phyloP scores from a whole-genome alignment of 2,888 invertebrate genomes.

The Hermaeophaga mercurialis region DNA sequence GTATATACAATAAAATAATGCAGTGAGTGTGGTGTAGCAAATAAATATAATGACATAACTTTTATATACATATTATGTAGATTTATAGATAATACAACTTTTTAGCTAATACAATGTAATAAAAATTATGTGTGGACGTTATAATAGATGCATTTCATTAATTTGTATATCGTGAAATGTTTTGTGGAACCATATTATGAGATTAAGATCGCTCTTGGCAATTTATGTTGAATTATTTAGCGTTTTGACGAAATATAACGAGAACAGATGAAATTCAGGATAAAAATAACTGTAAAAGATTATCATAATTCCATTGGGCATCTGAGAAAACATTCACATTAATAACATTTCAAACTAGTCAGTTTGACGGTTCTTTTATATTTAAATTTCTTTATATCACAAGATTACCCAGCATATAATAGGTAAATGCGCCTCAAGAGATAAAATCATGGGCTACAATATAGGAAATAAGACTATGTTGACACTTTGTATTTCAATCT shows the following conservation, averaged over 20 bases:
- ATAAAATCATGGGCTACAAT: constrained; percentile 33
- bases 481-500: constrained; percentile 29
- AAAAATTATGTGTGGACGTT: neutral
- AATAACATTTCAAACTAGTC: constrained; percentile 30
- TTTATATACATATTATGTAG: too few relatives aligned
- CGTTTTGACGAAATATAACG: constrained; percentile 21
- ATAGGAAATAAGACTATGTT: constrained; percentile 33
- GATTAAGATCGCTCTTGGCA: constrained; percentile 11
- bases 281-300: constrained; percentile 29
- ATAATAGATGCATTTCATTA: neutral
- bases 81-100: too few relatives aligned
- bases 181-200: constrained; percentile 8
- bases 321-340: constrained; percentile 26
- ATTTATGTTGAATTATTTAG: constrained; percentile 22
- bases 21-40: too few relatives aligned
- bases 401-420: constrained; percentile 33
- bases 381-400: constrained; percentile 29
- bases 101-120: too few relatives aligned
- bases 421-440: constrained; percentile 26
- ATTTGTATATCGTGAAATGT: constrained; percentile 9
- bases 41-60: too few relatives aligned
- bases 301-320: constrained; percentile 30
- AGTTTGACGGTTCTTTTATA: constrained; percentile 33
- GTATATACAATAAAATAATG: too few relatives aligned
- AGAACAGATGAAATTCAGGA: constrained; percentile 23